Evolutionary conservation across 2,797 vertebrate species (phyloP), one percentile per base, ranked within the genome.

Genomic region (Sebastes cheni): DNA sequence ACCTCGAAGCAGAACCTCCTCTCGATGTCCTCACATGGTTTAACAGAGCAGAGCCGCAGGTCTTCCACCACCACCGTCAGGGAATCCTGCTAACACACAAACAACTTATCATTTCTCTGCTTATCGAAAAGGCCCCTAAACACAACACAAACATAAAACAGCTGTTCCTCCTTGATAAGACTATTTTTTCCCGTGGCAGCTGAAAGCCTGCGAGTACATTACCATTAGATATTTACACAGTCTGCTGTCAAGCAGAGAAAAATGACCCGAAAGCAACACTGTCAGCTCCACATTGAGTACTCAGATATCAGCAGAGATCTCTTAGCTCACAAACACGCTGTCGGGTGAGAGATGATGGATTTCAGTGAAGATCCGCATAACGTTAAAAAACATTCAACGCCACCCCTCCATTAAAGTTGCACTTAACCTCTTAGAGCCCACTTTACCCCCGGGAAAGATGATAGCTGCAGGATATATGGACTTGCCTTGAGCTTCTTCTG

Each of bases 1-100:
- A 99, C 98, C 93, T 99, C 98, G 18, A 99, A 99, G 94, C 98
- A 99, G 94, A 99, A 99, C 88, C 98, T 96, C 91, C 98, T 96
- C 92, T 99, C 98, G 1, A 97, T 98, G 94, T 99, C 98, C 90
- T 99, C 98, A 0, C 97, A 99, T 0, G 98, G 98, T 86, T 99
- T 99, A 56, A 99, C 98, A 0, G 98, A 97, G 76, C 98, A 99
- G 16, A 99, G 96, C 22, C 98, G 87, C 64, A 99, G 96, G 85
- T 99, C 98, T 10, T 99, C 98, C 69, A 99, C 98, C 86, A 99
- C 98, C 66, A 99, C 98, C 0, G 98, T 99, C 81, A 99, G 95
- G 0, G 94, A 97, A 2, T 99, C 98, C 98, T 99, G 92, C 42
- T 2, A 11, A 81, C 16, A 79, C 65, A 86, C 72, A 76, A 79